phyloP scores from a whole-genome alignment of 2,888 invertebrate genomes.

The Ligdia adustata region DNA sequence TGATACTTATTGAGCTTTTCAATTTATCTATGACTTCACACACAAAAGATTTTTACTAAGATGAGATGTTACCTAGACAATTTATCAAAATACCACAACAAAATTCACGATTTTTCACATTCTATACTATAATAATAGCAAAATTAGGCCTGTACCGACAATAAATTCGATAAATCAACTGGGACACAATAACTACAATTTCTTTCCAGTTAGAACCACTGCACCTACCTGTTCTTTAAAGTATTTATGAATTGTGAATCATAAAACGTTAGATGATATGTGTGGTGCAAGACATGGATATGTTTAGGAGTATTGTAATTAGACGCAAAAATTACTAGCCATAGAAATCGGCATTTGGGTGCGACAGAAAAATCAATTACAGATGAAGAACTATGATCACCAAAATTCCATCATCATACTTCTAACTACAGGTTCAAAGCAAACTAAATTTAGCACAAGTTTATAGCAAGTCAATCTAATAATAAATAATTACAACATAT shows the following conservation, averaged over 20 bases:
- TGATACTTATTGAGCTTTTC: too few relatives aligned
- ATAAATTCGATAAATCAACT: constrained; percentile 1
- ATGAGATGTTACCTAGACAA: too few relatives aligned
- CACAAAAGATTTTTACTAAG: too few relatives aligned
- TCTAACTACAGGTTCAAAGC: background rate
- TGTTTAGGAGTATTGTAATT: background rate
- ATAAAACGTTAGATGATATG: background rate
- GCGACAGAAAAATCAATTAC: constrained; percentile 37
- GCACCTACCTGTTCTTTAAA: constrained; percentile 1
- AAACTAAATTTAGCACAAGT: constrained; percentile 14
- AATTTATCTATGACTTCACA: too few relatives aligned
- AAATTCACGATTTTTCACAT: background rate
- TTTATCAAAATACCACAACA: too few relatives aligned
- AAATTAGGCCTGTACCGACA: background rate
- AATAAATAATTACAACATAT: constrained; percentile 46
- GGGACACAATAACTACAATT: constrained; percentile 11
- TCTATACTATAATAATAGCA: background rate
- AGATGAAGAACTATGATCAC: constrained; percentile 38
- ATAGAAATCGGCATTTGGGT: constrained; percentile 31
- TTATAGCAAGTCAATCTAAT: constrained; percentile 31
- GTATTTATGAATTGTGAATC: background rate
- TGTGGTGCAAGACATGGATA: background rate
- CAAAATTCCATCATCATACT: constrained; percentile 4
- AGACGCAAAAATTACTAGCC: constrained; percentile 7
- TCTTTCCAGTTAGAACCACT: background rate